Evolutionary conservation across 2,888 invertebrate species (phyloP).

Genomic region (Trichogramma evanescens): DNA sequence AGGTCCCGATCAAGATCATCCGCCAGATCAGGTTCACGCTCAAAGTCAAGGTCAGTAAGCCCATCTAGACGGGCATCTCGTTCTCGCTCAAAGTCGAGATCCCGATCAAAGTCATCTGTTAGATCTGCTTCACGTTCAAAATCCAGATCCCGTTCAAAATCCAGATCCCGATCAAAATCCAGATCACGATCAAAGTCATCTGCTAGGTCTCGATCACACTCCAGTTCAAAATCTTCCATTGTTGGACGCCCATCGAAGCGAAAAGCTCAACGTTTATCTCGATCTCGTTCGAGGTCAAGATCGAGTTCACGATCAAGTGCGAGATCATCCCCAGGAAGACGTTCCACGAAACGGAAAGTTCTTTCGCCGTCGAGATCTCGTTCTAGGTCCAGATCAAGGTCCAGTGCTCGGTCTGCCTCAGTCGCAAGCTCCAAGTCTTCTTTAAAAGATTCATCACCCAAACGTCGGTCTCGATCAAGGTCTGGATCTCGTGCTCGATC

Average conservation of each 20-base stretch:
- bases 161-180: constrained; percentile 19
- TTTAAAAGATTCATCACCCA: constrained; percentile 13
- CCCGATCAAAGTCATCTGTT: constrained; percentile 28
- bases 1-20: constrained; percentile 32
- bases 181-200: constrained; percentile 1
- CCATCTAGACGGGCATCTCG: constrained; percentile 32
- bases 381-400: constrained; percentile 28
- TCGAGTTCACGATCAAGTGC: constrained; percentile 32
- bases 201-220: constrained; percentile 22
- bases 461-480: constrained; percentile 32
- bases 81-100: constrained; percentile 30
- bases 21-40: not conserved
- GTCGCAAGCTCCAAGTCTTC: constrained; percentile 19
- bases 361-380: constrained; percentile 32
- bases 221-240: constrained; percentile 38
- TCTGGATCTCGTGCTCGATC: constrained; percentile 30
- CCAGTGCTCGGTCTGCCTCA: constrained; percentile 21
- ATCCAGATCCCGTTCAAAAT: constrained; percentile 27
- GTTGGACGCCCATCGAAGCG: constrained; percentile 8
- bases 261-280: constrained; percentile 21
- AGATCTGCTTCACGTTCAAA: constrained; percentile 33
- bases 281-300: constrained; percentile 29
- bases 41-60: constrained; percentile 28
- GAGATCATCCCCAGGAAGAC: constrained; percentile 30
- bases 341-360: constrained; percentile 33